Percentiles rank a stretch among this genome's conserved stretches.
Conservation (phyloP, 2,797 vertebrate species). For the Lerista edwardsae region DNA sequence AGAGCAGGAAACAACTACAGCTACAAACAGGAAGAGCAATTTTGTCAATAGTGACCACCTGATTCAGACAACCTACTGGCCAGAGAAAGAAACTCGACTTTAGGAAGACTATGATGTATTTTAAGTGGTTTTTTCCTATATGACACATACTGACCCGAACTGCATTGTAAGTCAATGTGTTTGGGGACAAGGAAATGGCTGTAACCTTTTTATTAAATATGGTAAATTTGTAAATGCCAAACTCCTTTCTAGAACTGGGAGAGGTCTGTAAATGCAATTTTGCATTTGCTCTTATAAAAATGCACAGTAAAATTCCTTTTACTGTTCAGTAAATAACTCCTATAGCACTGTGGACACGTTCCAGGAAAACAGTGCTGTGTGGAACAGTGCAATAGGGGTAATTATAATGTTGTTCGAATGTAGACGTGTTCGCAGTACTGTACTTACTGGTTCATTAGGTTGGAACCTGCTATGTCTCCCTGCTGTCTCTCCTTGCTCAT, state of each 20-base stretch:
- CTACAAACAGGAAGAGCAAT: slow-evolving; percentile 64
- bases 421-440: too few relatives aligned
- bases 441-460: too few relatives aligned
- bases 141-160: slow-evolving; percentile 45
- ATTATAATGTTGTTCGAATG: too few relatives aligned
- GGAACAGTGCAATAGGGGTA: too few relatives aligned
- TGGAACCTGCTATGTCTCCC: too few relatives aligned
- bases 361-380: too few relatives aligned
- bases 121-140: not conserved
- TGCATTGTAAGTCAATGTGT: slow-evolving; percentile 31
- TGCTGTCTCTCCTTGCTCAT: too few relatives aligned
- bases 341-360: too few relatives aligned
- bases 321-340: too few relatives aligned
- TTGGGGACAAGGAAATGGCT: not conserved
- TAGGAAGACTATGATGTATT: slow-evolving; percentile 53
- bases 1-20: slow-evolving; percentile 56
- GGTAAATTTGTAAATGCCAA: slow-evolving; percentile 9
- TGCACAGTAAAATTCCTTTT: not conserved
- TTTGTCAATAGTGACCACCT: slow-evolving; percentile 57
- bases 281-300: not conserved
- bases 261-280: slow-evolving; percentile 31
- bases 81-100: slow-evolving; percentile 78
- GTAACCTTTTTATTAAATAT: slow-evolving; percentile 16
- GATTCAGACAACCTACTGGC: slow-evolving; percentile 70
- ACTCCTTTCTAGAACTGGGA: slow-evolving; percentile 6